phyloP scores from a whole-genome alignment of 2,797 vertebrate genomes.

The Loriculus beryllinus region DNA sequence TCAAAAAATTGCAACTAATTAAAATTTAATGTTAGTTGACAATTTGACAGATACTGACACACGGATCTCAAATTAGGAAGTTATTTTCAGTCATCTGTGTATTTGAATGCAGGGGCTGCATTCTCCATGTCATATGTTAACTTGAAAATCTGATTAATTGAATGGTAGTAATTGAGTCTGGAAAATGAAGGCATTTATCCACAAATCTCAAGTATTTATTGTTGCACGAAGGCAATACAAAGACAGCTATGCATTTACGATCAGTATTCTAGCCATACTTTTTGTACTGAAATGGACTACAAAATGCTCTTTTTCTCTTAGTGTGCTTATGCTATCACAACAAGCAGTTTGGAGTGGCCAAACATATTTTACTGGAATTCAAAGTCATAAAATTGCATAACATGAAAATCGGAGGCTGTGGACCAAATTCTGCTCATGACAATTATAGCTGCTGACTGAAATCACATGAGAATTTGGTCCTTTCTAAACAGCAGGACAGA shows the following conservation, averaged over 20 bases:
- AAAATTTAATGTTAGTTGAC: slow-evolving; percentile 39
- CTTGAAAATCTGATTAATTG: slow-evolving; percentile 12
- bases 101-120: background rate
- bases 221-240: background rate
- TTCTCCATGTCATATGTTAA: background rate
- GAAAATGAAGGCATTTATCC: slow-evolving; percentile 5
- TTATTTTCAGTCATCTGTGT: slow-evolving; percentile 25
- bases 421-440: background rate
- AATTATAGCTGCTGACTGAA: background rate
- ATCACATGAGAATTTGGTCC: background rate
- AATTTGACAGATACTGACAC: slow-evolving; percentile 32
- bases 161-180: background rate
- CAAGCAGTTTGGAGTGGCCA: background rate
- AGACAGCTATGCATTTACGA: background rate
- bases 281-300: background rate
- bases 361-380: background rate
- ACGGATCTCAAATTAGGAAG: slow-evolving; percentile 24
- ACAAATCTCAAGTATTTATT: background rate
- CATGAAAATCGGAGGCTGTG: background rate
- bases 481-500: background rate
- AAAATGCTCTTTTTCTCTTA: background rate
- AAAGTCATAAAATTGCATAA: background rate
- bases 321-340: background rate
- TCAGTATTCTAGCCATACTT: background rate
- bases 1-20: background rate